Percentiles rank a stretch among this genome's conserved stretches.
phyloP scores from a whole-genome alignment of 2,888 invertebrate genomes.

The Cepaea hortensis region DNA sequence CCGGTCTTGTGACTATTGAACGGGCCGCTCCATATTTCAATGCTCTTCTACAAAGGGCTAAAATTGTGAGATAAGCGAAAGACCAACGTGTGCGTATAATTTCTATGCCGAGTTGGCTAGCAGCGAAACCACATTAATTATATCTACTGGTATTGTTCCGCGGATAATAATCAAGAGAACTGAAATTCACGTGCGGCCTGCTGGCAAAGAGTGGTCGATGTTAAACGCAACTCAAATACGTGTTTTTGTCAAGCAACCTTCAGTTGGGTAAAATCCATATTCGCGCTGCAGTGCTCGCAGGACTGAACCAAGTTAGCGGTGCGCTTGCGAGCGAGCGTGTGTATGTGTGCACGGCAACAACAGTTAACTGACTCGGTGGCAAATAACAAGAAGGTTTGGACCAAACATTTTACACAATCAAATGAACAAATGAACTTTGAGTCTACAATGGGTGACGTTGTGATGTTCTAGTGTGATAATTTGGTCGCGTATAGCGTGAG shows the following conservation, averaged over 20 bases:
- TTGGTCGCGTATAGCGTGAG: too few relatives aligned
- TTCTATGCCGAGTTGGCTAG: not conserved
- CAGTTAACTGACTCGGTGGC: too few relatives aligned
- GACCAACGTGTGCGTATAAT: conserved; percentile 29
- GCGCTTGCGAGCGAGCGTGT: not conserved
- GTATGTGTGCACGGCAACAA: not conserved
- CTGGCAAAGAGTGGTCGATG: conserved; percentile 1
- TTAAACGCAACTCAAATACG: conserved; percentile 13
- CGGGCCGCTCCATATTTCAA: conserved; percentile 1
- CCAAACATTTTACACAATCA: too few relatives aligned
- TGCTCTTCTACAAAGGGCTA: conserved; percentile 21
- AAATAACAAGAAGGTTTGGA: too few relatives aligned
- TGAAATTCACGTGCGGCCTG: not conserved
- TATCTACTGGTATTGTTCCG: conserved; percentile 30
- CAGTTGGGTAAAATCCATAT: conserved; percentile 2
- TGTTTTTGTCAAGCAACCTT: not conserved
- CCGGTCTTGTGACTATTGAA: conserved; percentile 19
- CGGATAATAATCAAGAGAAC: conserved; percentile 10
- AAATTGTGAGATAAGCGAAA: conserved; percentile 39
- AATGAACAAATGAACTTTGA: too few relatives aligned
- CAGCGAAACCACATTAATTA: conserved; percentile 34
- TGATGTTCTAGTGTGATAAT: too few relatives aligned
- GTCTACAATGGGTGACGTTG: too few relatives aligned
- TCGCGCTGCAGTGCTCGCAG: not conserved
- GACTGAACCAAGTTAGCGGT: not conserved